Conservation (phyloP, 2,797 vertebrate genomes). For the Delichon dasypus region DNA sequence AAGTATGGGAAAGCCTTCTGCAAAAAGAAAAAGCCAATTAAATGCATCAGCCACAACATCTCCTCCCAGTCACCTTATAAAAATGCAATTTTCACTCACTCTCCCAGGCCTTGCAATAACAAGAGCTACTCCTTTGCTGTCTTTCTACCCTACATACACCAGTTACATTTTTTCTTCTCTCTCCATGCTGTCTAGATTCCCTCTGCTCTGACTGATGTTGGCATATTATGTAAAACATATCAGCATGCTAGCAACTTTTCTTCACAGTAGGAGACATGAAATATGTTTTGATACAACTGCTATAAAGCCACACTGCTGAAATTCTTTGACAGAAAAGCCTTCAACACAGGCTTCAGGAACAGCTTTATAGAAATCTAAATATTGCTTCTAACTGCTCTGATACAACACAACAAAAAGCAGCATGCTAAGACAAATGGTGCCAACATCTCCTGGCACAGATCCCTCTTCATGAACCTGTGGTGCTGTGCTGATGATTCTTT, state of each 20-base stretch:
- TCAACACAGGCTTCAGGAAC: neutral
- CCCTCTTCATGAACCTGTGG: neutral
- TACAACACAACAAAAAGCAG: conserved; percentile 7
- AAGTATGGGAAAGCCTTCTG: neutral
- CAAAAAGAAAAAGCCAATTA: neutral
- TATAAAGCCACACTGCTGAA: neutral
- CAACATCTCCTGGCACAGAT: neutral
- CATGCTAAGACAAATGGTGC: neutral
- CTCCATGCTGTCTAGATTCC: neutral
- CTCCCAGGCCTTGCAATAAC: neutral
- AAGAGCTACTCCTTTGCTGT: neutral
- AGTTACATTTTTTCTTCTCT: neutral
- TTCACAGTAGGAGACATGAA: conserved; percentile 15
- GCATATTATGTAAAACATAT: neutral
- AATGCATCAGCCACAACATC: neutral
- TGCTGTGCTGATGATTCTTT: neutral
- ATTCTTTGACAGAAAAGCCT: neutral
- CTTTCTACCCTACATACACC: neutral
- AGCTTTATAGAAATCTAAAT: neutral
- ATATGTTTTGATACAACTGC: conserved; percentile 16
- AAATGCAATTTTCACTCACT: neutral
- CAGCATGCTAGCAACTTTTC: neutral
- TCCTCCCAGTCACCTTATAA: neutral
- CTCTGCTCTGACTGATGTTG: neutral
- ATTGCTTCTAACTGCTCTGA: conserved; percentile 5